These are phyloP conservation scores for Phoenoteleia sp. DNA, from an alignment of 2,888 invertebrate species.

Conservation along the genomic window DNA sequence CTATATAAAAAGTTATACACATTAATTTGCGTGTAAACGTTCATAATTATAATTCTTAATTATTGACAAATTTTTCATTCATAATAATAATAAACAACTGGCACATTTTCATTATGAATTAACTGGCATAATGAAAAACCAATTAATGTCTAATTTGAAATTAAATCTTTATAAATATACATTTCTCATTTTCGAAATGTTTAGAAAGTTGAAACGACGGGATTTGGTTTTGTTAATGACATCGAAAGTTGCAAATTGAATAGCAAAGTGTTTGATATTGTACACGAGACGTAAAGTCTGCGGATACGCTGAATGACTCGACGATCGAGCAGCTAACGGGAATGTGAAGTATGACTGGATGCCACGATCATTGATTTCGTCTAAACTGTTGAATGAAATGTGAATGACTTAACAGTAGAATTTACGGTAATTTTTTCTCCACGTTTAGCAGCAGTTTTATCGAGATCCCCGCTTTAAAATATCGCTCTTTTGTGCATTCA, in stretches of 20 bases:
- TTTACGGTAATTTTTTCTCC: slow-evolving; percentile 42
- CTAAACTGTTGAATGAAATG: slow-evolving; percentile 73
- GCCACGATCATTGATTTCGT: slow-evolving; percentile 76
- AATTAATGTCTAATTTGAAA: too few species aligned
- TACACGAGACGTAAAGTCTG: slow-evolving; percentile 49
- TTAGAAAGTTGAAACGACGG: not conserved
- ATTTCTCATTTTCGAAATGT: too few species aligned
- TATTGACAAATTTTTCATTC: too few species aligned
- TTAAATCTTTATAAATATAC: too few species aligned
- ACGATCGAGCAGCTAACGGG: slow-evolving; percentile 77
- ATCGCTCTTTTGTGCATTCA: slow-evolving; percentile 34
- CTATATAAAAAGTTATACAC: too few species aligned
- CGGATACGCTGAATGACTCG: slow-evolving; percentile 69
- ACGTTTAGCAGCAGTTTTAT: slow-evolving; percentile 1
- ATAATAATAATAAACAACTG: too few species aligned
- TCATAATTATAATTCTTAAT: too few species aligned
- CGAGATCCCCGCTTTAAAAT: slow-evolving; percentile 14
- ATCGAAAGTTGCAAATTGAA: slow-evolving; percentile 47
- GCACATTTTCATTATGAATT: too few species aligned
- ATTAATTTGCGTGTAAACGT: too few species aligned
- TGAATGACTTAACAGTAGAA: slow-evolving; percentile 65
- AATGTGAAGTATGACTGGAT: slow-evolving; percentile 77
- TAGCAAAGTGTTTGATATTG: slow-evolving; percentile 48
- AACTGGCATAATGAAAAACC: too few species aligned
- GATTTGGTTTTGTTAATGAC: slow-evolving; percentile 17